These are phyloP conservation scores for Syngnathus acus DNA, from an alignment of 2,797 vertebrate genomes.

Conservation along the genomic window DNA sequence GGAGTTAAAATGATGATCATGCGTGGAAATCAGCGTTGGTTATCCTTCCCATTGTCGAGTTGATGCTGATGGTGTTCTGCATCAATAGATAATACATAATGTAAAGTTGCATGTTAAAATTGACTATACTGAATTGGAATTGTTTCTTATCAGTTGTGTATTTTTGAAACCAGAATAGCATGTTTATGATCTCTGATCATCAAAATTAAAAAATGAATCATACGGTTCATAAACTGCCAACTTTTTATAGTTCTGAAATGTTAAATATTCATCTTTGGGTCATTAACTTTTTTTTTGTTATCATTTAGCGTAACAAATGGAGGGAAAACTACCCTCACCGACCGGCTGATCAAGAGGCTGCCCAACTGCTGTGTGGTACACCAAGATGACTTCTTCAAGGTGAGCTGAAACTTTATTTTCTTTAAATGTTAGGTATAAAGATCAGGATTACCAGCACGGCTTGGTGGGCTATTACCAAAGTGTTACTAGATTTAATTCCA, in stretches of 20 bases:
- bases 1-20: not conserved
- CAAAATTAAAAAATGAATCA: not conserved
- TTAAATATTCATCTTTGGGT: no score
- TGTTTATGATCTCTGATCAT: not conserved
- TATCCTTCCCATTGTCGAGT: not conserved
- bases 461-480: not conserved
- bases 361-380: slow-evolving; percentile 88
- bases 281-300: not conserved
- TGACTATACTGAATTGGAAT: not conserved
- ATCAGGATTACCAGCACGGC: not conserved
- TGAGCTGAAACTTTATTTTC: slow-evolving; percentile 46
- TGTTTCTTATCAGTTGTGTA: not conserved
- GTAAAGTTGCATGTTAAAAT: not conserved
- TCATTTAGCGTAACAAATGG: slow-evolving; percentile 81
- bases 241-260: not conserved
- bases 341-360: slow-evolving; percentile 71
- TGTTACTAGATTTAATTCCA: not conserved
- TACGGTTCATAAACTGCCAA: not conserved
- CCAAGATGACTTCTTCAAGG: slow-evolving; percentile 92
- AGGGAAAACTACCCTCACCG: slow-evolving; percentile 86
- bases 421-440: not conserved
- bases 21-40: not conserved
- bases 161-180: not conserved
- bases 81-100: no score
- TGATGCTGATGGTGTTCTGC: not conserved